These are phyloP conservation scores for Eilema caniola DNA, from an alignment of 2,888 invertebrate genomes.

Conservation along the genomic window DNA sequence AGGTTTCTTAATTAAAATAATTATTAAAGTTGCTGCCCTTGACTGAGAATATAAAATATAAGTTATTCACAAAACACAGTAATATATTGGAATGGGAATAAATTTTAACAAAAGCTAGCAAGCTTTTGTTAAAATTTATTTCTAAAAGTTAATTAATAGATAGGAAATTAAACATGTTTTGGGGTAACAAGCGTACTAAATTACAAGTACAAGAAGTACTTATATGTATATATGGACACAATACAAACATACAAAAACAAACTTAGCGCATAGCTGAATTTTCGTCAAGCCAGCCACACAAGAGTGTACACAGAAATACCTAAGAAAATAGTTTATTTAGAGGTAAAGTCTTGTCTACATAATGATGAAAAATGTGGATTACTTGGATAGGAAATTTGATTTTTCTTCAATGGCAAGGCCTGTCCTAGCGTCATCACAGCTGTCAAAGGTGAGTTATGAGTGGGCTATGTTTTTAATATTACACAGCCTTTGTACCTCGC, in stretches of 20 bases:
- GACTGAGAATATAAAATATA: conserved; percentile 4
- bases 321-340: too few relatives aligned
- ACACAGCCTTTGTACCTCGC: too few relatives aligned
- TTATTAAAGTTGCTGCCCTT: conserved; percentile 6
- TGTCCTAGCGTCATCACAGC: too few relatives aligned
- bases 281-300: background rate
- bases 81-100: background rate
- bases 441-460: too few relatives aligned
- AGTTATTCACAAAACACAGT: background rate
- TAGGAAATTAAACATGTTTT: background rate
- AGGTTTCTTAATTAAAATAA: conserved; percentile 4
- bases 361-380: too few relatives aligned
- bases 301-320: too few relatives aligned
- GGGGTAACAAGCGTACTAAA: background rate
- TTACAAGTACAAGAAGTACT: background rate
- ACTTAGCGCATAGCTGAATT: background rate
- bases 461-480: too few relatives aligned
- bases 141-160: background rate
- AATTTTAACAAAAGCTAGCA: background rate
- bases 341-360: too few relatives aligned
- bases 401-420: too few relatives aligned
- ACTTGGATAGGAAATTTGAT: too few relatives aligned
- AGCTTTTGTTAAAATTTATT: too few relatives aligned
- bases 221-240: background rate
- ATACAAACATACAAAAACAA: background rate